Evolutionary conservation across 2,113 vertebrate genomes (phyloP), one percentile per base, ranked within the genome.

Genomic region (Lethenteron reissneri): DNA sequence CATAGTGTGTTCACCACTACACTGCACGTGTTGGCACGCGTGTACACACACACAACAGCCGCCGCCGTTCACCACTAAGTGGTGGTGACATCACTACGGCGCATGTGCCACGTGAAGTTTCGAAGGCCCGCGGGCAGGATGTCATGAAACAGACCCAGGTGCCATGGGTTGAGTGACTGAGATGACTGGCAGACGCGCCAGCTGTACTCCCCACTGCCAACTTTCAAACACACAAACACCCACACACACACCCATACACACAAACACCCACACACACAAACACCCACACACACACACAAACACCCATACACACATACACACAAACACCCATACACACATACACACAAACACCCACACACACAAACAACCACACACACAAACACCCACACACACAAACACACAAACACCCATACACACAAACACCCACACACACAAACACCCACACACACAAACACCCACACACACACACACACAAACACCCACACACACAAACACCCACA

Each of bases 141-240:
- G 41, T 41, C 41, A 41, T 41, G 41, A 7, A 41, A 41, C 5
- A 41, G 41, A 41, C 92, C 92, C 71, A 97, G 79, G 76, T 95
- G 89, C 74, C 95, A 91, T 76, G 89, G 94, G 80, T 95, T 95
- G 91, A 95, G 84, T 70, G 74, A 81, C 76, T 56, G 8, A 77
- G 74, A 72, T 1, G 5, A 71, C 72, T 75, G 72, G 12, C 41
- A 58, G 7, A 71, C 11, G 56, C 71, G 6, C 41, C 41, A 41
- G 41, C 41, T 41, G 41, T 41, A 7, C 41, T 6, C 41, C 41
- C 1, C 6, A 41, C 6, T 41, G 41, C 6, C 41, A 41, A 41
- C 41, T 41, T 41, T 41, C 41, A 41, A 6, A 41, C 41, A 41
- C 41, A 1, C 41, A 41, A 41, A 41, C 17, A 19, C 17, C 17